Conservation (phyloP, 2,888 invertebrate genomes). For the Anoncus sp. region DNA sequence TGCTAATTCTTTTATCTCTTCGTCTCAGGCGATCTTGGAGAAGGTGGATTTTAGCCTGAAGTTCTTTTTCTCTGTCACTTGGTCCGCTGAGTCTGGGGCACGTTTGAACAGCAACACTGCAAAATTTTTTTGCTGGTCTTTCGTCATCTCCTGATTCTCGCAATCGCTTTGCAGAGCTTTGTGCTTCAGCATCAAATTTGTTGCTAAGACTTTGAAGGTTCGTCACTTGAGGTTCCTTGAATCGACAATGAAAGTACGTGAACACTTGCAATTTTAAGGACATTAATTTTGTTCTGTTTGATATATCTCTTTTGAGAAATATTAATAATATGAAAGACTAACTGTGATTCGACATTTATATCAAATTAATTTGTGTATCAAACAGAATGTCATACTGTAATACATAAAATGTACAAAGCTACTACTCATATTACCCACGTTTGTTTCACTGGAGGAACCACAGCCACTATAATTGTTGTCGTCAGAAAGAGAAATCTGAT, state of each 20-base stretch:
- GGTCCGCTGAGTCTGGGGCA: conserved; percentile 10
- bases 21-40: conserved; percentile 19
- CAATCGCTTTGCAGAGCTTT: conserved; percentile 22
- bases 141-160: conserved; percentile 8
- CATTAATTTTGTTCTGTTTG: neutral
- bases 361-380: conserved; percentile 19
- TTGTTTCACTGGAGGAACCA: conserved; percentile 18
- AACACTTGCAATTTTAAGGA: conserved; percentile 12
- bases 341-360: conserved; percentile 22
- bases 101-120: conserved; percentile 10
- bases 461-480: conserved; percentile 18
- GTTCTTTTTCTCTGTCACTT: conserved; percentile 20
- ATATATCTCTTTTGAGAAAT: neutral
- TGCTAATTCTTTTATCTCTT: conserved; percentile 13
- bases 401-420: conserved; percentile 6
- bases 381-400: conserved; percentile 10
- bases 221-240: conserved; percentile 29
- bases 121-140: neutral
- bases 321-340: conserved; percentile 28
- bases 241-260: neutral
- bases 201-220: neutral
- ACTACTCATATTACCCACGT: conserved; percentile 20
- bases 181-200: conserved; percentile 14
- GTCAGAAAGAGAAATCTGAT: conserved; percentile 29
- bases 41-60: conserved; percentile 7